Evolutionary conservation across 2,113 vertebrate species (phyloP).

Genomic region (Hepsetus odoe): DNA sequence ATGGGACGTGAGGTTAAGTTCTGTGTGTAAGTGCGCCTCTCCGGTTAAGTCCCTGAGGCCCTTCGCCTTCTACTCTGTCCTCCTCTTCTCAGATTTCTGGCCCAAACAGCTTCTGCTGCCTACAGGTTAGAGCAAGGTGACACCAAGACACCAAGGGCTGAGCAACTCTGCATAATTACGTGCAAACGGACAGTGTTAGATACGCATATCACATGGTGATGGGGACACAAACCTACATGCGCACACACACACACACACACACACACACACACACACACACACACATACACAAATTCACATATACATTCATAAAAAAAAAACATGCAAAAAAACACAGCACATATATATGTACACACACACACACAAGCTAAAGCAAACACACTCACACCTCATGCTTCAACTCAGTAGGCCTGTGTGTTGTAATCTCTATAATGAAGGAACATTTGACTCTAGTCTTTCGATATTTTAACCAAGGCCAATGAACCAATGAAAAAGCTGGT

Average conservation of each 20-base stretch:
- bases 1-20: not conserved
- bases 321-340: not conserved
- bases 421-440: not conserved
- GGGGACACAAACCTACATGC: not conserved
- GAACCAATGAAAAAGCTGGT: too few species aligned
- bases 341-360: not conserved
- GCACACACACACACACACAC: not conserved
- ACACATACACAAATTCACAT: slow-evolving; percentile 19
- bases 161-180: not conserved
- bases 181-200: not conserved
- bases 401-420: not conserved
- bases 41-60: slow-evolving; percentile 21
- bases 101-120: slow-evolving; percentile 56
- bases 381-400: not conserved
- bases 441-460: too few species aligned
- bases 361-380: too few species aligned
- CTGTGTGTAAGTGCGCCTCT: not conserved
- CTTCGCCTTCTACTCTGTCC: slow-evolving; percentile 50
- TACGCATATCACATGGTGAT: not conserved
- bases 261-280: slow-evolving; percentile 8
- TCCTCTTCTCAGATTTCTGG: slow-evolving; percentile 45
- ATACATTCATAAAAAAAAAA: too few species aligned
- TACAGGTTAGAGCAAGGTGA: slow-evolving; percentile 76
- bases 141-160: not conserved
- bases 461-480: too few species aligned